phyloP scores from a whole-genome alignment of 2,888 invertebrate genomes.

The Eristalis tenax region DNA sequence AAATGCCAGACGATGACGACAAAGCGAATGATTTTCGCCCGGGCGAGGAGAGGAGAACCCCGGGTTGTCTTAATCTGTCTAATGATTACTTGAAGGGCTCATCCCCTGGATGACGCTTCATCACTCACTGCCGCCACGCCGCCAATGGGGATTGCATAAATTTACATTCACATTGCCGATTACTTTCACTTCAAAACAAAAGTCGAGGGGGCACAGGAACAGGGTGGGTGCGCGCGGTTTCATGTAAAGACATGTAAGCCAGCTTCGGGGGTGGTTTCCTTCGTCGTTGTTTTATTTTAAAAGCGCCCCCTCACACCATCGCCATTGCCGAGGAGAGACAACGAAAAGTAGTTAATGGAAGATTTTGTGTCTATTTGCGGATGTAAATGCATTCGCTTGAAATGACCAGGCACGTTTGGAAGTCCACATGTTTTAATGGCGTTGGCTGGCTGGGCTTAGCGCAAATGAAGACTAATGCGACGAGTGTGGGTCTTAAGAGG shows the following conservation, averaged over 20 bases:
- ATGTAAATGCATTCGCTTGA: slow-evolving; percentile 40
- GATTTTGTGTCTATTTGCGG: slow-evolving; percentile 44
- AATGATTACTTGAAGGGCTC: slow-evolving; percentile 60
- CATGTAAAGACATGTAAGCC: slow-evolving; percentile 14
- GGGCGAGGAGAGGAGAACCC: not conserved
- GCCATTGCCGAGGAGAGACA: not conserved
- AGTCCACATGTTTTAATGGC: not conserved
- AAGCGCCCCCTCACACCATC: not conserved
- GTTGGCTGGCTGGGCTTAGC: slow-evolving; percentile 9
- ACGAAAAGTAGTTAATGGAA: slow-evolving; percentile 55
- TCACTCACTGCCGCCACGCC: not conserved
- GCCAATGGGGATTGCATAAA: slow-evolving; percentile 53
- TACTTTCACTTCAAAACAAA: slow-evolving; percentile 23
- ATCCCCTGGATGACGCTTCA: slow-evolving; percentile 30
- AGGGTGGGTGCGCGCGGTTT: not conserved
- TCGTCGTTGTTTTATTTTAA: not conserved
- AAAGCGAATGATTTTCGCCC: not conserved
- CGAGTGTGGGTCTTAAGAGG: slow-evolving; percentile 41
- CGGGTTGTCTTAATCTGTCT: slow-evolving; percentile 67
- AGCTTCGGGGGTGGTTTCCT: slow-evolving; percentile 28
- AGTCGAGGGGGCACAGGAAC: not conserved
- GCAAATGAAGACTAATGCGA: slow-evolving; percentile 59
- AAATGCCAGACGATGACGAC: slow-evolving; percentile 4
- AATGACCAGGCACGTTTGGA: slow-evolving; percentile 16
- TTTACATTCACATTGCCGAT: slow-evolving; percentile 58